Base-by-base conservation (phyloP, 1,140 invertebrate genomes). In the Andrena cerasifolii region DNA sequence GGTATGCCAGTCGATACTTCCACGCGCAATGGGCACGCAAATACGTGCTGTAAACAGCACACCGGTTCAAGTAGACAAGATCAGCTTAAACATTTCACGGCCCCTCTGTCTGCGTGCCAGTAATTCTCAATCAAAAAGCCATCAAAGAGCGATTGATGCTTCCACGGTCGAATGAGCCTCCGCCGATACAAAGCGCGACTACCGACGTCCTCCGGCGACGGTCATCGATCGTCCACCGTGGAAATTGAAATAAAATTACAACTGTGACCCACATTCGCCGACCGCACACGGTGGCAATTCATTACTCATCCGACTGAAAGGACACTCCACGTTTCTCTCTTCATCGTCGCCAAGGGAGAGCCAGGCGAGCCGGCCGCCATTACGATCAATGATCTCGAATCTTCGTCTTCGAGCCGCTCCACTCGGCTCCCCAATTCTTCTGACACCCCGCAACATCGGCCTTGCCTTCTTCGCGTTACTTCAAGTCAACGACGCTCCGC, bases 211-310 rank as follows among this genome's bases (percentile, higher is more conserved):
- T 47, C 26, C 24, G 21, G 16, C n/a, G 54, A 24, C 40, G 26
- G 47, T 71, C 36, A 71, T 59, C 68, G 68, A 71, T 71, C 68
- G 40, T 45, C 2, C 26, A 28, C n/a, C 40, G 28, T 59, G 40
- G 40, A 71, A 73, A 66, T 74, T 66, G 43, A 53, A 65, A 74
- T 66, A 66, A 74, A 74, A 66, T 54, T 74, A 66, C 61, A 14
- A 3, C 36, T 14, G 1, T 43, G 72, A 56, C 61, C 72, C 28
- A 66, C 16, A 45, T 66, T 45, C 36, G 16, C 7, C 16, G 26
- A 43, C 70, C 28, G 33, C 33, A 14, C 54, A 59, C 21, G 26
- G 21, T 14, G 49, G 14, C 71, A 36, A 74, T 63, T 74, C 59
- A 54, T 74, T 54, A 74, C 59, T 74, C 59, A 65, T 74, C 49